phyloP scores from a whole-genome alignment of 2,888 invertebrate genomes.

The Mamestra brassicae region DNA sequence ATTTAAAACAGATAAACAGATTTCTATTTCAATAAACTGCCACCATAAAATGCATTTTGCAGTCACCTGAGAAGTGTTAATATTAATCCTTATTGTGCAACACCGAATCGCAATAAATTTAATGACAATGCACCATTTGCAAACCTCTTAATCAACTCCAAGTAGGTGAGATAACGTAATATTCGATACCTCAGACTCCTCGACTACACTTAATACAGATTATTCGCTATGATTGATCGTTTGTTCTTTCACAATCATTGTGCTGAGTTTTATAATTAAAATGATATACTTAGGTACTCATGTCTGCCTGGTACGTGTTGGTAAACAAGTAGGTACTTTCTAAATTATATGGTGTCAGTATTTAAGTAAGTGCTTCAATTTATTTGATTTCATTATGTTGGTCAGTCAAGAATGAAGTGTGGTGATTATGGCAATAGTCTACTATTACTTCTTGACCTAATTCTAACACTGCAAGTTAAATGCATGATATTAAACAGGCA shows the following conservation, averaged over 20 bases:
- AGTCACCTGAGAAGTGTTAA: background rate
- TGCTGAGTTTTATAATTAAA: constrained; percentile 65
- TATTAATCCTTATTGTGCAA: constrained; percentile 30
- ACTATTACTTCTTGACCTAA: background rate
- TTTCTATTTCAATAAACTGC: background rate
- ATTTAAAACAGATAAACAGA: background rate
- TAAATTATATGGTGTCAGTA: constrained; percentile 25
- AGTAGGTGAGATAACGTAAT: constrained; percentile 46
- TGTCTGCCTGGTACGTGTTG: constrained; percentile 15
- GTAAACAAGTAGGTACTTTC: constrained; percentile 49
- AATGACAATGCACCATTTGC: constrained; percentile 21
- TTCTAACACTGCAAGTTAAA: background rate
- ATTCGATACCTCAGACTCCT: constrained; percentile 32
- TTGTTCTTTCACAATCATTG: constrained; percentile 61
- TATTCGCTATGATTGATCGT: constrained; percentile 56
- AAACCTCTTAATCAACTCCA: constrained; percentile 43
- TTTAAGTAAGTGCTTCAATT: background rate
- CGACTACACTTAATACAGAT: constrained; percentile 46
- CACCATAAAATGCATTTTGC: background rate
- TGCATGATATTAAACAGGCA: too few relatives aligned
- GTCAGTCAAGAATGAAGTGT: background rate
- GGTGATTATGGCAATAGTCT: background rate
- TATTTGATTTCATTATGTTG: background rate
- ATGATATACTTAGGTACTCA: constrained; percentile 39
- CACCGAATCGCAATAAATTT: constrained; percentile 12